Conservation (phyloP, 92 coral and sea anemone genomes). For the Epizoanthus ramosus region DNA sequence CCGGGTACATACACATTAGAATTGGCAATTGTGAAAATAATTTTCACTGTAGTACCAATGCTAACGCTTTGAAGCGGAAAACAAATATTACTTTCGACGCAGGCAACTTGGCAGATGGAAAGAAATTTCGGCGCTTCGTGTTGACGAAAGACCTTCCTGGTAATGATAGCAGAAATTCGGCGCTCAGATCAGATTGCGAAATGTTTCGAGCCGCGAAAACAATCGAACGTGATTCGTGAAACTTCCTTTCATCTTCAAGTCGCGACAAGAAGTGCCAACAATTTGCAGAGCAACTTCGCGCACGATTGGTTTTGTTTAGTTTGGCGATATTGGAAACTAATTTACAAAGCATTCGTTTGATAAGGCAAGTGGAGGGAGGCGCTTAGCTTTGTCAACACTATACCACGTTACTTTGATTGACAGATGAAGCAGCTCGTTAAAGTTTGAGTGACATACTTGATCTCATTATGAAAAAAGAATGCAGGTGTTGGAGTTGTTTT, state of each 20-base stretch:
- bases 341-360: constrained; percentile 98
- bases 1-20: constrained; percentile 84
- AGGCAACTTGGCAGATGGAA: constrained; percentile 1
- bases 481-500: constrained; percentile 99
- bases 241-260: not conserved
- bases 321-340: constrained; percentile 97
- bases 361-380: constrained; percentile 93
- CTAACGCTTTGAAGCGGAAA: constrained; percentile 71
- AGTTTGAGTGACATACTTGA: constrained; percentile 99
- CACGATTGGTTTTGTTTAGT: constrained; percentile 98
- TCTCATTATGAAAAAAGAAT: constrained; percentile 99
- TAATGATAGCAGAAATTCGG: not conserved
- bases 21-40: constrained; percentile 79
- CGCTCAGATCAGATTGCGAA: constrained; percentile 8
- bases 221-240: constrained; percentile 11
- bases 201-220: not conserved
- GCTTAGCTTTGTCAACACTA: constrained; percentile 93
- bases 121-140: constrained; percentile 35
- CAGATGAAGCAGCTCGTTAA: constrained; percentile 98
- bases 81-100: constrained; percentile 68
- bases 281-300: constrained; percentile 60
- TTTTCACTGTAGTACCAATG: constrained; percentile 72
- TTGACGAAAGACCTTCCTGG: constrained; percentile 17
- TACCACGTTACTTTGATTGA: constrained; percentile 99
- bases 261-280: constrained; percentile 43